Evolutionary conservation across 2,797 vertebrate genomes (phyloP).

Genomic region (Fratercula arctica): DNA sequence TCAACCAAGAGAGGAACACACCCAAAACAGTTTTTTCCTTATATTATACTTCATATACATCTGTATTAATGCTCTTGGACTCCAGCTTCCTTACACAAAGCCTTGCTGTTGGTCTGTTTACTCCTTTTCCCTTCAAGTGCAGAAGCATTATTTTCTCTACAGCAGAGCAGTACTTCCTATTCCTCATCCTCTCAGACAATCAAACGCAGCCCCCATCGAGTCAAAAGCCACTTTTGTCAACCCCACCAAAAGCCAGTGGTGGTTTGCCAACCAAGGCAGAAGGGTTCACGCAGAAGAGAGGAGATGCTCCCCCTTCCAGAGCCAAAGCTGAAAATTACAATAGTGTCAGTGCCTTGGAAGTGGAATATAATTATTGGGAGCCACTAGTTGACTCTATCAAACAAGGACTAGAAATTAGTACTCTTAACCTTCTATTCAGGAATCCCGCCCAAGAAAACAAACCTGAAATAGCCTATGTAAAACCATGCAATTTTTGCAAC

Average conservation of each 20-base stretch:
- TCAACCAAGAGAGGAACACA: constrained; percentile 3
- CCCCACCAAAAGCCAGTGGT: background rate
- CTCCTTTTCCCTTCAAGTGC: background rate
- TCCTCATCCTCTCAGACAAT: background rate
- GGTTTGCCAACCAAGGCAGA: background rate
- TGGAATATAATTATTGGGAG: background rate
- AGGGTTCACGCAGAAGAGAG: background rate
- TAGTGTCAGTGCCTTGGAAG: background rate
- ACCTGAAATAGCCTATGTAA: background rate
- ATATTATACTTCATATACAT: background rate
- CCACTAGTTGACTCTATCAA: background rate
- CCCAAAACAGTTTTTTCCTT: constrained; percentile 23
- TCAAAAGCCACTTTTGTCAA: background rate
- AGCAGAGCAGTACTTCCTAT: background rate
- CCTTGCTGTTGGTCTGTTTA: background rate
- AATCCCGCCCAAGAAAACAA: background rate
- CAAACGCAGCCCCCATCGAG: background rate
- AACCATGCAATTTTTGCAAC: background rate
- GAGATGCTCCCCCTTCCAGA: background rate
- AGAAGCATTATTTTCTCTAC: background rate
- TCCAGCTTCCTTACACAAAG: background rate
- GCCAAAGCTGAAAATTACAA: background rate
- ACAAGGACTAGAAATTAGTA: background rate
- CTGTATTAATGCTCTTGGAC: background rate
- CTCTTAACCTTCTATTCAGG: background rate